phyloP scores from a whole-genome alignment of 2,888 invertebrate species.

The Blastobasis adustella region DNA sequence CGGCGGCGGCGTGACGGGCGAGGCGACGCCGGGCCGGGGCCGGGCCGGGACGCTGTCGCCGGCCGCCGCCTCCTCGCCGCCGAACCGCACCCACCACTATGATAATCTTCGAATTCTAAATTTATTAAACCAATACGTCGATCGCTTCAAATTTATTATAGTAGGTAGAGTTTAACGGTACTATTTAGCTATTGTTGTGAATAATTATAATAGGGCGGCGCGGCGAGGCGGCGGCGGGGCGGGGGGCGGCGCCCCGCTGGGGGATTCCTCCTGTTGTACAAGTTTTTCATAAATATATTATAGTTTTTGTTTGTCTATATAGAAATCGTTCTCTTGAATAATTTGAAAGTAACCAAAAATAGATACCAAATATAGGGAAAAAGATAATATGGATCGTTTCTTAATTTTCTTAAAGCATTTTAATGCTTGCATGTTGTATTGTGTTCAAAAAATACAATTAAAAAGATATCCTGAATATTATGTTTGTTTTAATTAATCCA shows the following conservation, averaged over 20 bases:
- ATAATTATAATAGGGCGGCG: slow-evolving; percentile 25
- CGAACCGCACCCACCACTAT: slow-evolving; percentile 32
- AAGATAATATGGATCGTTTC: slow-evolving; percentile 58
- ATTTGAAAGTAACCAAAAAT: slow-evolving; percentile 73
- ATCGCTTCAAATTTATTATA: slow-evolving; percentile 64
- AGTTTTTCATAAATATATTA: slow-evolving; percentile 69
- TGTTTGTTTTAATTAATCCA: slow-evolving; percentile 21
- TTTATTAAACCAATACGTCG: slow-evolving; percentile 41
- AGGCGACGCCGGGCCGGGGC: slow-evolving; percentile 5
- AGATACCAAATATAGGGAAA: slow-evolving; percentile 73
- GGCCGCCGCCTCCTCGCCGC: slow-evolving; percentile 16
- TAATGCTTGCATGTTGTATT: slow-evolving; percentile 75
- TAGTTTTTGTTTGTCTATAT: slow-evolving; percentile 71
- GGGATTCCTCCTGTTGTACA: slow-evolving; percentile 53
- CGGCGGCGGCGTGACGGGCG: neutral
- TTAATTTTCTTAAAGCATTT: slow-evolving; percentile 71
- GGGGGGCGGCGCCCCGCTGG: slow-evolving; percentile 39
- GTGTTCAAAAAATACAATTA: slow-evolving; percentile 73
- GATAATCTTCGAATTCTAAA: slow-evolving; percentile 57
- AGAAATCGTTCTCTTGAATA: slow-evolving; percentile 66
- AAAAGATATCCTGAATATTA: slow-evolving; percentile 56
- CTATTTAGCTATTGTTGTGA: slow-evolving; percentile 52
- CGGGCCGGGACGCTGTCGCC: slow-evolving; percentile 9
- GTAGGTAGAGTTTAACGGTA: slow-evolving; percentile 54
- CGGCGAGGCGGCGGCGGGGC: slow-evolving; percentile 15